Conservation (phyloP, 2,888 invertebrate genomes). For the Campoplex nolae region DNA sequence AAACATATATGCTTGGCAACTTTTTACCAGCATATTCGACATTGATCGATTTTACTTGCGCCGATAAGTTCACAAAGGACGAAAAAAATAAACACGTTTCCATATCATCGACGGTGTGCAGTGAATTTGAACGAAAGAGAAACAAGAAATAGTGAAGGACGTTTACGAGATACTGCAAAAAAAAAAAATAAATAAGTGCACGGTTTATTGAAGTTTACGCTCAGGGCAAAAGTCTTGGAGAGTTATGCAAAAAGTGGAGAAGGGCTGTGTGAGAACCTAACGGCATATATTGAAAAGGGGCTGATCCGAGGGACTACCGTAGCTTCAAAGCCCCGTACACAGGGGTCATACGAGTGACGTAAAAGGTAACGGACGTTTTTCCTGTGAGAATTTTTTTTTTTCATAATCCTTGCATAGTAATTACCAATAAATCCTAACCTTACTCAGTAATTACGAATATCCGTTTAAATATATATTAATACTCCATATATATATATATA, state of each 20-base stretch:
- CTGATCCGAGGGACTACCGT: constrained; percentile 16
- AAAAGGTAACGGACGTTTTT: constrained; percentile 50
- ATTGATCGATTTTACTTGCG: background rate
- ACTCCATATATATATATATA: background rate
- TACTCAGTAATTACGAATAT: background rate
- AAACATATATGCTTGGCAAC: background rate
- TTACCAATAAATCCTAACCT: background rate
- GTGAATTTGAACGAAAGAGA: background rate
- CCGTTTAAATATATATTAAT: background rate
- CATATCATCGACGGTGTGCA: background rate
- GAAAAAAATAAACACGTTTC: background rate
- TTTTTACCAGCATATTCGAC: background rate
- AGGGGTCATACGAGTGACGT: constrained; percentile 51
- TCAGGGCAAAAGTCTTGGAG: background rate
- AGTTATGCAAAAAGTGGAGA: background rate
- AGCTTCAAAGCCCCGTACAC: constrained; percentile 22
- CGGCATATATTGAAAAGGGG: constrained; percentile 43
- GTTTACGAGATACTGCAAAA: background rate
- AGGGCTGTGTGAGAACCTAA: constrained; percentile 45
- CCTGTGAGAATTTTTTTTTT: constrained; percentile 22
- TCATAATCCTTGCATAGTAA: background rate
- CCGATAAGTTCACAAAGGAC: background rate
- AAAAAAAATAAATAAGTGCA: background rate
- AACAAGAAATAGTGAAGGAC: background rate
- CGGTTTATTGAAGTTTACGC: background rate